These are phyloP conservation scores for Motacilla alba DNA, from an alignment of 2,113 vertebrate genomes.

Conservation along the genomic window DNA sequence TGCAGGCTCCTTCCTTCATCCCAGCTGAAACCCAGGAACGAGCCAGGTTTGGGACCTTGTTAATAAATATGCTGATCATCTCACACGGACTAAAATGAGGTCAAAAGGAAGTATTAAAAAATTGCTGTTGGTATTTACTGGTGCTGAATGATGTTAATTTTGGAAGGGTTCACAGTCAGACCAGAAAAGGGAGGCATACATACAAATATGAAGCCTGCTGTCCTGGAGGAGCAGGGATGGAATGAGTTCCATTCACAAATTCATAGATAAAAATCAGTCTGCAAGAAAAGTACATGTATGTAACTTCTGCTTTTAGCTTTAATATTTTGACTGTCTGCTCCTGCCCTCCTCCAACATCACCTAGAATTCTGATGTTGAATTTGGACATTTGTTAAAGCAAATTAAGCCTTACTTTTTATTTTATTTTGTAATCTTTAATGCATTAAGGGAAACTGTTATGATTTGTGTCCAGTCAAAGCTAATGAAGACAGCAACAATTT, in stretches of 20 bases:
- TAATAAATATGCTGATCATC: slow-evolving; percentile 39
- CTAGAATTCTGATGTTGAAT: neutral
- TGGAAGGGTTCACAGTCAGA: neutral
- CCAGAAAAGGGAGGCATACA: neutral
- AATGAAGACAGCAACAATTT: neutral
- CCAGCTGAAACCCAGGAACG: neutral
- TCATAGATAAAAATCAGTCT: neutral
- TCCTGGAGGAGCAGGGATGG: neutral
- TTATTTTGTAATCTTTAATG: neutral
- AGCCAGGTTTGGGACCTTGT: slow-evolving; percentile 10
- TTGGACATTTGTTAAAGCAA: neutral
- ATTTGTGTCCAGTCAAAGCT: neutral
- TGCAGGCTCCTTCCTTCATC: neutral
- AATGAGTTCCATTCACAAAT: neutral
- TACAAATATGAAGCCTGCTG: neutral
- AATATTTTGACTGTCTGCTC: neutral
- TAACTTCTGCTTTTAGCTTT: neutral
- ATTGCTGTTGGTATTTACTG: slow-evolving; percentile 7
- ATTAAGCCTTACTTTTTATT: neutral
- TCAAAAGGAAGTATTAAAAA: slow-evolving; percentile 38
- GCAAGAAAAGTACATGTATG: neutral
- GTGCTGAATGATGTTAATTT: slow-evolving; percentile 30
- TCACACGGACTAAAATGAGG: neutral
- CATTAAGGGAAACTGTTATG: neutral
- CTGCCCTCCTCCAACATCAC: neutral